Base-by-base conservation (phyloP, 2,797 vertebrate genomes). In the Hydrophis major region DNA sequence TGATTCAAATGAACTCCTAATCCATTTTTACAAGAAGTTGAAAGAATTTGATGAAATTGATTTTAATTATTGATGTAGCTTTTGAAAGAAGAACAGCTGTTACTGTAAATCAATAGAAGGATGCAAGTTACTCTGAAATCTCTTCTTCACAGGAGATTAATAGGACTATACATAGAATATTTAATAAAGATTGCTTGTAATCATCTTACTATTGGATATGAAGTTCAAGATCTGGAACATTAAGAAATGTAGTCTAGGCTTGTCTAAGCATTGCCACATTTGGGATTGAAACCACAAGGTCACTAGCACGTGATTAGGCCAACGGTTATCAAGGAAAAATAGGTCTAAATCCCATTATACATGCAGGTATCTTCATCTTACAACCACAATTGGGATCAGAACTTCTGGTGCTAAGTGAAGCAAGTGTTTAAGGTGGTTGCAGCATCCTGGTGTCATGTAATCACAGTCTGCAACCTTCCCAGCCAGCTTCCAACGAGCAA, bases 111-210 rank as follows among this genome's bases (percentile, higher is more conserved):
- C 74, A 83, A 22, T 42, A 83, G 74, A 47, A 83, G 74, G 74
- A 10, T 42, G 69, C 37, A 83, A 22, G 74, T 47, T 47, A 47
- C 37, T 42, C 20, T 83, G 74, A 83, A 83, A 83, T 47, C 74
- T 47, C 74, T 22, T 96, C 63, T n/a, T 93, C 78, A 11, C 25
- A 83, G 42, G 74, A 47, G 37, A 83, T 83, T 83, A 83, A 47
- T 83, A 42, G 74, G 20, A 25, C 74, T 83, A 42, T 8, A 83
- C 74, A 47, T 20, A 47, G 37, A 25, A 83, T 47, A 42, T 47
- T 83, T 83, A 83, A 83, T 47, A 42, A 83, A 4, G 20, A 22
- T 47, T 83, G 4, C 37, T 83, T 83, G 37, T 42, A 83, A 83
- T 42, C 37, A 22, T 42, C 74, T 78, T 78, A 37, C 20, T 83